A percentile compares a stretch with the other conserved stretches of the same genome.
These are phyloP conservation scores for Loriculus beryllinus DNA, from an alignment of 2,797 vertebrate genomes.

Conservation along the genomic window DNA sequence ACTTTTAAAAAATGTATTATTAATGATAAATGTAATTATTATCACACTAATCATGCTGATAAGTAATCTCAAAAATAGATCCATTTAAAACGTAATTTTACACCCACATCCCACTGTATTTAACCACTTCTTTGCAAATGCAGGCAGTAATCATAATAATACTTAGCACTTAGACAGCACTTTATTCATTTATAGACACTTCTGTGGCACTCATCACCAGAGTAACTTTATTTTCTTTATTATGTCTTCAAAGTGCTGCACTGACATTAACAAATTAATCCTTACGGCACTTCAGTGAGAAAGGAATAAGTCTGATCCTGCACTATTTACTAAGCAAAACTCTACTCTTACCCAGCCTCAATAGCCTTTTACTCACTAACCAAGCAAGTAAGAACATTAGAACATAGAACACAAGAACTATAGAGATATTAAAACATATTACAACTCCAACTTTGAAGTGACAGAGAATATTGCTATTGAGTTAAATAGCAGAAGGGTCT, in stretches of 20 bases:
- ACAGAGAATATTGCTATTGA: neutral
- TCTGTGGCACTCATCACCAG: constrained; percentile 62
- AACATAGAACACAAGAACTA: neutral
- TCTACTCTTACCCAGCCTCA: neutral
- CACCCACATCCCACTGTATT: constrained; percentile 68
- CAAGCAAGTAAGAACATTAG: neutral
- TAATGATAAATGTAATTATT: constrained; percentile 82
- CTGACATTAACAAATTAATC: constrained; percentile 72
- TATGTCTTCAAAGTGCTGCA: constrained; percentile 58
- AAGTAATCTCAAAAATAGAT: constrained; percentile 79
- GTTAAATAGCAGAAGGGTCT: neutral
- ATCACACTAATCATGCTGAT: constrained; percentile 78
- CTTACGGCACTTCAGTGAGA: constrained; percentile 1
- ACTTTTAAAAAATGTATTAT: constrained; percentile 75
- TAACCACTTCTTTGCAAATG: constrained; percentile 71
- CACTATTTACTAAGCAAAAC: constrained; percentile 42
- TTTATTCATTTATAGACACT: constrained; percentile 72
- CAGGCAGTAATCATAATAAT: constrained; percentile 69
- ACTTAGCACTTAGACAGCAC: constrained; percentile 67
- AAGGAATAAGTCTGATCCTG: constrained; percentile 35
- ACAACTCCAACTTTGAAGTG: neutral
- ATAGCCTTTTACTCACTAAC: neutral
- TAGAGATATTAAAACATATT: neutral
- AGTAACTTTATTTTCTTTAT: constrained; percentile 68
- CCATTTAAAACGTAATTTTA: constrained; percentile 71